Percentiles rank a stretch among this genome's conserved stretches.
Evolutionary conservation across 53 echinoderm and acorn worm species (phyloP).

Genomic region (Hippasteria phrygiana): DNA sequence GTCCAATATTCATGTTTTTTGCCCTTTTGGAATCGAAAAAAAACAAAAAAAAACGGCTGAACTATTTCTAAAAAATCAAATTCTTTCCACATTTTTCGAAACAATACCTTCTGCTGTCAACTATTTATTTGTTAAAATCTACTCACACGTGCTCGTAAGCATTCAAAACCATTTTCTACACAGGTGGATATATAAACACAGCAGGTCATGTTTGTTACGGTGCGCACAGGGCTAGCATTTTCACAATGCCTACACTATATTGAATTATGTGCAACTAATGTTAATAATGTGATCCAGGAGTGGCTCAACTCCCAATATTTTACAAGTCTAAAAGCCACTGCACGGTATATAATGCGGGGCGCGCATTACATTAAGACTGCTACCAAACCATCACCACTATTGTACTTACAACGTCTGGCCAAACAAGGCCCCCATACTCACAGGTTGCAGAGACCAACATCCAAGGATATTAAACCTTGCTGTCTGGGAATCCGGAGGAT

Average conservation of each 20-base stretch:
- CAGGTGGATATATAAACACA: constrained; percentile 30
- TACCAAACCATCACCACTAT: neutral
- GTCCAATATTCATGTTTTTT: neutral
- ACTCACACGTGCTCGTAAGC: constrained; percentile 35
- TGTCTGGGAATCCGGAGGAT: neutral
- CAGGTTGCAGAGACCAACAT: neutral
- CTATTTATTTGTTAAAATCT: neutral
- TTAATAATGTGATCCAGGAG: neutral
- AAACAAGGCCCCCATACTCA: neutral
- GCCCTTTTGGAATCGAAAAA: neutral
- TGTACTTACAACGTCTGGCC: too few species aligned
- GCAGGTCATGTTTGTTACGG: neutral
- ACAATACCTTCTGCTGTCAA: neutral
- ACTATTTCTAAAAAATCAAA: neutral
- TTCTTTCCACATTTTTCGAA: neutral
- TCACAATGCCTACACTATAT: neutral
- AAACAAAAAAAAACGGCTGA: too few species aligned
- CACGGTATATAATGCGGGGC: neutral
- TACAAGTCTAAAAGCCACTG: constrained; percentile 26
- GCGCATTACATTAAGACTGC: neutral
- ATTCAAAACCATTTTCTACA: constrained; percentile 3
- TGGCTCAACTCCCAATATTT: constrained; percentile 4
- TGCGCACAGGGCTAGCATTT: neutral
- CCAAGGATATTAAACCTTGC: neutral
- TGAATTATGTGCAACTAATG: neutral